These are phyloP conservation scores for Huso huso DNA, from an alignment of 2,797 vertebrate genomes.

Conservation along the genomic window DNA sequence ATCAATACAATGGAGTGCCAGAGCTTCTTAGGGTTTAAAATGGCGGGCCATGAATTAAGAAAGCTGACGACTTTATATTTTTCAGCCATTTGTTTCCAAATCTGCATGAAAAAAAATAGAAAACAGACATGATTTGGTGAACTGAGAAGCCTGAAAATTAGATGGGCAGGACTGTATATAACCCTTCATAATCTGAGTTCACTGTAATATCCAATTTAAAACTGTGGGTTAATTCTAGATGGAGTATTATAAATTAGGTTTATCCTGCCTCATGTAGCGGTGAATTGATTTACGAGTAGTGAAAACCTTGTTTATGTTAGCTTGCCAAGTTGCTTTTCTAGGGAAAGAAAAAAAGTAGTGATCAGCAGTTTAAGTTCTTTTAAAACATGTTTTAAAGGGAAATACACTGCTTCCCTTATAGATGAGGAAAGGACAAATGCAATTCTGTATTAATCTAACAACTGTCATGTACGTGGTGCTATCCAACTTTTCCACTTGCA, in stretches of 20 bases:
- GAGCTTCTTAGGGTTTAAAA: too few relatives aligned
- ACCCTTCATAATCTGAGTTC: too few relatives aligned
- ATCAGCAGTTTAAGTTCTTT: constrained; percentile 44
- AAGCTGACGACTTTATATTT: constrained; percentile 15
- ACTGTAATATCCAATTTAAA: constrained; percentile 12
- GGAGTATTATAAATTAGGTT: constrained; percentile 28
- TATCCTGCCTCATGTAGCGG: constrained; percentile 31
- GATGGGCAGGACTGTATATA: constrained; percentile 28
- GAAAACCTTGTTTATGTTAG: constrained; percentile 37
- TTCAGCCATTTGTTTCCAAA: not conserved
- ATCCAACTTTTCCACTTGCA: constrained; percentile 52
- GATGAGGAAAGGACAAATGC: constrained; percentile 63
- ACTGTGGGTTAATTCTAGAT: not conserved
- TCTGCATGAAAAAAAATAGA: constrained; percentile 20
- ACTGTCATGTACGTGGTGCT: constrained; percentile 46
- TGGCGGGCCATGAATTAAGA: too few relatives aligned
- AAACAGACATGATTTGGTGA: constrained; percentile 16
- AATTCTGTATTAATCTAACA: constrained; percentile 57
- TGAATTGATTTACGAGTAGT: constrained; percentile 41
- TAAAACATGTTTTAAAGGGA: constrained; percentile 30
- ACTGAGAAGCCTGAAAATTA: constrained; percentile 32
- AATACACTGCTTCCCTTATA: constrained; percentile 45
- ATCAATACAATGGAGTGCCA: too few relatives aligned
- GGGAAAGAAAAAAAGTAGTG: constrained; percentile 37
- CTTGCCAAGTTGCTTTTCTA: constrained; percentile 39